Conservation (phyloP, 2,113 vertebrate species). For the Pao palembangensis region DNA sequence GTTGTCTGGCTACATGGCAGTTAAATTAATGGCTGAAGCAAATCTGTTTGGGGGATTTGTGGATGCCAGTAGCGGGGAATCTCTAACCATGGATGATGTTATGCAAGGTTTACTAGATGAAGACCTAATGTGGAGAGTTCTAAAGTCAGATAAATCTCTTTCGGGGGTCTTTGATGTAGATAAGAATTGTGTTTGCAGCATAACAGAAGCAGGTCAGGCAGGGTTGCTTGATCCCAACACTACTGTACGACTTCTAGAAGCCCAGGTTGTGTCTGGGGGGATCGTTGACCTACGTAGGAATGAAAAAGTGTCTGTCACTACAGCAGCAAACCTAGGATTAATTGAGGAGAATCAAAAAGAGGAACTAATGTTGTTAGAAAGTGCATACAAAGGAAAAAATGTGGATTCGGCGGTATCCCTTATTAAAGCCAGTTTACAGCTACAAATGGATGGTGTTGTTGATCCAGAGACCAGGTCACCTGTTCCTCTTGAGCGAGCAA, state of each 20-base stretch:
- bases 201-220: slow-evolving; percentile 79
- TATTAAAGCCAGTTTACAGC: slow-evolving; percentile 80
- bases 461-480: slow-evolving; percentile 79
- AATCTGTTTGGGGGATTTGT: slow-evolving; percentile 89
- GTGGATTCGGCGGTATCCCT: slow-evolving; percentile 67
- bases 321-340: slow-evolving; percentile 87
- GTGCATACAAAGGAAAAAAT: slow-evolving; percentile 83
- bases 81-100: slow-evolving; percentile 82
- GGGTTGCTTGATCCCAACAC: slow-evolving; percentile 86
- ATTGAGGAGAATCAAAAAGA: slow-evolving; percentile 75
- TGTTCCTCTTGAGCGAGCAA: slow-evolving; percentile 76
- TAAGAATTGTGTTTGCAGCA: slow-evolving; percentile 71
- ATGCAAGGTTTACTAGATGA: slow-evolving; percentile 85
- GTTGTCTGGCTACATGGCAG: slow-evolving; percentile 81
- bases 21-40: slow-evolving; percentile 85
- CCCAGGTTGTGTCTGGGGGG: slow-evolving; percentile 90
- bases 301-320: slow-evolving; percentile 88
- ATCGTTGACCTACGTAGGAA: slow-evolving; percentile 84
- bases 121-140: slow-evolving; percentile 82
- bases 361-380: slow-evolving; percentile 82
- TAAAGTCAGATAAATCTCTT: slow-evolving; percentile 83
- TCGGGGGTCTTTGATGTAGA: slow-evolving; percentile 84
- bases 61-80: slow-evolving; percentile 74
- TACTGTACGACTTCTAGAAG: slow-evolving; percentile 82
- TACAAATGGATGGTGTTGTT: slow-evolving; percentile 85